phyloP scores from a whole-genome alignment of 2,797 vertebrate genomes.

The Sorex maritimensis region DNA sequence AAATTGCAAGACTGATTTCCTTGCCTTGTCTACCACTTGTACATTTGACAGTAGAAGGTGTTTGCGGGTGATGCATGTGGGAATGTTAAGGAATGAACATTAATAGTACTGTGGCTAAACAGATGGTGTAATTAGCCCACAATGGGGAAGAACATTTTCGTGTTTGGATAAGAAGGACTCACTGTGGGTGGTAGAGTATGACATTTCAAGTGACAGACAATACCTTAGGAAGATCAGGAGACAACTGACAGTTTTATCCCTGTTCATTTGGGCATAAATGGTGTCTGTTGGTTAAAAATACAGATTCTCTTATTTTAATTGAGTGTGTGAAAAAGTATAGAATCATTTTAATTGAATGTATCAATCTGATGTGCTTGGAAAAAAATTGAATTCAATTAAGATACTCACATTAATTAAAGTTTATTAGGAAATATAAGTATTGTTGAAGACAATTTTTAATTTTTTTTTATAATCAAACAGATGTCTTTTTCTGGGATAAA shows the following conservation, averaged over 20 bases:
- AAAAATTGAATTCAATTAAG: not conserved
- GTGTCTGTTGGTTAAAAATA: not conserved
- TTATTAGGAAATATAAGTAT: not conserved
- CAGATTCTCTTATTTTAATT: not conserved
- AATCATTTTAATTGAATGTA: constrained; percentile 20
- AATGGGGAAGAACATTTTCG: constrained; percentile 87
- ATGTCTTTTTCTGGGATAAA: constrained; percentile 11
- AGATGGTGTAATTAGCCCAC: constrained; percentile 92
- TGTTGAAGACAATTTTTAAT: not conserved
- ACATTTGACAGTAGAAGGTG: constrained; percentile 82
- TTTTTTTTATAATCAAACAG: not conserved
- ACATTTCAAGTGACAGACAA: constrained; percentile 86
- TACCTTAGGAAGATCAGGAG: constrained; percentile 75
- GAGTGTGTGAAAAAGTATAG: not conserved
- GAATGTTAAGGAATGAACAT: constrained; percentile 89
- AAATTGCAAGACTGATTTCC: constrained; percentile 82
- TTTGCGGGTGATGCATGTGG: constrained; percentile 84
- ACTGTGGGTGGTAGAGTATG: constrained; percentile 87
- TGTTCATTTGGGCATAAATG: not conserved
- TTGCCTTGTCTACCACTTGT: constrained; percentile 72
- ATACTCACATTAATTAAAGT: not conserved
- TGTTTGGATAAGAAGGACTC: constrained; percentile 90
- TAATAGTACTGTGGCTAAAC: constrained; percentile 88
- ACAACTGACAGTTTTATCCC: constrained; percentile 16
- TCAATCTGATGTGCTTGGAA: not conserved